A percentile compares a stretch with the other conserved stretches of the same genome.
These are phyloP conservation scores for Gerris lacustris DNA, from an alignment of 2,888 invertebrate species.

Conservation along the genomic window DNA sequence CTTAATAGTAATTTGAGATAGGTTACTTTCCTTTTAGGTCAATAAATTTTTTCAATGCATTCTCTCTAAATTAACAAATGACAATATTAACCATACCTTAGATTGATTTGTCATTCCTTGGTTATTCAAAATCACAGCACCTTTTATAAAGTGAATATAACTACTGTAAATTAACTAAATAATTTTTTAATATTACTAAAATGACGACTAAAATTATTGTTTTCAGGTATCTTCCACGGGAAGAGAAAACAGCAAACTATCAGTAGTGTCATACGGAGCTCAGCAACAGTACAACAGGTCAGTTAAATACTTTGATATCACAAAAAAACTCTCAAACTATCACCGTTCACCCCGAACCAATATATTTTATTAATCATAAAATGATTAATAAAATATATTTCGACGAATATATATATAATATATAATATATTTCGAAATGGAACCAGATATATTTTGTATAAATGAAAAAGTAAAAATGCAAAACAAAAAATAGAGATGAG, in stretches of 20 bases:
- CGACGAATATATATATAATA: too few species aligned
- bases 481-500: too few species aligned
- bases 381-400: too few species aligned
- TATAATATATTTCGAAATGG: too few species aligned
- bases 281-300: constrained; percentile 54
- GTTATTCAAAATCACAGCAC: neutral
- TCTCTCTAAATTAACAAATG: neutral
- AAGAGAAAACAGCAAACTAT: constrained; percentile 29
- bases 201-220: too few species aligned
- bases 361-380: too few species aligned
- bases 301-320: constrained; percentile 31
- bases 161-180: neutral
- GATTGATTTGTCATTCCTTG: neutral
- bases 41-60: neutral
- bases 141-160: too few species aligned
- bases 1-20: too few species aligned
- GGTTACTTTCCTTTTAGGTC: too few species aligned
- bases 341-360: too few species aligned
- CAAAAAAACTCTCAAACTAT: neutral
- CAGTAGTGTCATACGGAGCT: constrained; percentile 31
- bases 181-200: neutral
- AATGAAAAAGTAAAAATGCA: too few species aligned
- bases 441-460: too few species aligned
- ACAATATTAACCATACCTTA: neutral
- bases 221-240: constrained; percentile 32